Percentiles rank a stretch among this genome's conserved stretches.
Evolutionary conservation across 2,113 vertebrate species (phyloP).

Genomic region (Gymnorhina tibicen): DNA sequence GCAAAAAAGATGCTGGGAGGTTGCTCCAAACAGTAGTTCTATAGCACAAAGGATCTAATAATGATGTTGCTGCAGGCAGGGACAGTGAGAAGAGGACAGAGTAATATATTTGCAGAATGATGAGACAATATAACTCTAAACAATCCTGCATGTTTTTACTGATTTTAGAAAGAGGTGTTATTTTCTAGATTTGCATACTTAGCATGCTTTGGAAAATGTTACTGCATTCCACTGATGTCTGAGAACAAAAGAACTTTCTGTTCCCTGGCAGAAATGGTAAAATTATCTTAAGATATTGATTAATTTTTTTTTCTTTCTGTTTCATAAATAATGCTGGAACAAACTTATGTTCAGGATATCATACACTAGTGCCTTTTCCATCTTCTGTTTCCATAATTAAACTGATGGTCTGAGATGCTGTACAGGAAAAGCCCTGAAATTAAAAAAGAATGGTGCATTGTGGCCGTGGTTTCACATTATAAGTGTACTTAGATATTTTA

Average conservation of each 20-base stretch:
- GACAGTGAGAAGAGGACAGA: not conserved
- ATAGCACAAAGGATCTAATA: not conserved
- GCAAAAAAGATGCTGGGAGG: not conserved
- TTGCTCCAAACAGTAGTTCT: not conserved
- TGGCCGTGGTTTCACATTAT: not conserved
- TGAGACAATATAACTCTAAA: not conserved
- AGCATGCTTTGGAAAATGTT: not conserved
- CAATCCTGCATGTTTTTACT: not conserved
- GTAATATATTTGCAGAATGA: not conserved
- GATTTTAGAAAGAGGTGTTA: not conserved
- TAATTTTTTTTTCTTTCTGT: not conserved
- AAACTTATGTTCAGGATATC: not conserved
- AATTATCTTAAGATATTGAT: not conserved
- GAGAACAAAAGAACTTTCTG: not conserved
- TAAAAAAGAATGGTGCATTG: not conserved
- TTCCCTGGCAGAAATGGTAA: not conserved
- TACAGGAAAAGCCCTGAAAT: not conserved
- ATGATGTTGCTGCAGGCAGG: not conserved
- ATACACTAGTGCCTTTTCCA: not conserved
- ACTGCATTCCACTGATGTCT: not conserved
- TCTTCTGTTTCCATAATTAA: conserved; percentile 18
- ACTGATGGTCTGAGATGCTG: not conserved
- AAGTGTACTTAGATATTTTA: not conserved
- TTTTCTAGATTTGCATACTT: not conserved
- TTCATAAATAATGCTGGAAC: not conserved